Conservation (phyloP, 2,888 invertebrate species). For the Microplitis deprimator region DNA sequence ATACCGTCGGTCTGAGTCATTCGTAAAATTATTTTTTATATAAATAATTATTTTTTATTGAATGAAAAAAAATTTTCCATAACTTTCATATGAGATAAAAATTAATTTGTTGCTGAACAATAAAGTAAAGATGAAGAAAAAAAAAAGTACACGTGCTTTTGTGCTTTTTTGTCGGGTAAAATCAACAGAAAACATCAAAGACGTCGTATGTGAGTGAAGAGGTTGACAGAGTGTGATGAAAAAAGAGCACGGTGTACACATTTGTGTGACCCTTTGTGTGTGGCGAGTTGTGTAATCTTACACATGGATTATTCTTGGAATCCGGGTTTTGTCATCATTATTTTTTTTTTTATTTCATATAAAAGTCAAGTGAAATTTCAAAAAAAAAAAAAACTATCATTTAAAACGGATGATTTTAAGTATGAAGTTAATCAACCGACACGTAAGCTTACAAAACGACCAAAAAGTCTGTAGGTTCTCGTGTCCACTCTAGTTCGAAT, state of each 20-base stretch:
- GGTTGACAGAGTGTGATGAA: constrained; percentile 10
- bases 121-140: constrained; percentile 18
- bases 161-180: constrained; percentile 39
- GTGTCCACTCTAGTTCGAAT: neutral
- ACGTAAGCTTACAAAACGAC: neutral
- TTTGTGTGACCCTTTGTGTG: constrained; percentile 15
- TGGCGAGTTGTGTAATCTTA: constrained; percentile 4
- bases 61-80: neutral
- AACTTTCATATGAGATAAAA: neutral
- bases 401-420: too few species aligned
- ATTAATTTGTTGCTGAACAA: constrained; percentile 14
- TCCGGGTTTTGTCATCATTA: neutral
- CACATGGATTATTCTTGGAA: neutral
- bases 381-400: too few species aligned
- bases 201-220: neutral
- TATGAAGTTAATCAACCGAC: neutral
- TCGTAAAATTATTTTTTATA: neutral
- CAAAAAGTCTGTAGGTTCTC: neutral
- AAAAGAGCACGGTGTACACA: neutral
- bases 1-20: constrained; percentile 27
- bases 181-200: constrained; percentile 42
- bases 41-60: constrained; percentile 12
- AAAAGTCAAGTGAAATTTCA: too few species aligned
- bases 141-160: constrained; percentile 23
- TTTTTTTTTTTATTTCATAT: neutral